Percentiles rank a stretch among this genome's conserved stretches.
These are phyloP conservation scores for Pseudobourletiella spinata DNA, from an alignment of 1,140 invertebrate genomes.

Conservation along the genomic window DNA sequence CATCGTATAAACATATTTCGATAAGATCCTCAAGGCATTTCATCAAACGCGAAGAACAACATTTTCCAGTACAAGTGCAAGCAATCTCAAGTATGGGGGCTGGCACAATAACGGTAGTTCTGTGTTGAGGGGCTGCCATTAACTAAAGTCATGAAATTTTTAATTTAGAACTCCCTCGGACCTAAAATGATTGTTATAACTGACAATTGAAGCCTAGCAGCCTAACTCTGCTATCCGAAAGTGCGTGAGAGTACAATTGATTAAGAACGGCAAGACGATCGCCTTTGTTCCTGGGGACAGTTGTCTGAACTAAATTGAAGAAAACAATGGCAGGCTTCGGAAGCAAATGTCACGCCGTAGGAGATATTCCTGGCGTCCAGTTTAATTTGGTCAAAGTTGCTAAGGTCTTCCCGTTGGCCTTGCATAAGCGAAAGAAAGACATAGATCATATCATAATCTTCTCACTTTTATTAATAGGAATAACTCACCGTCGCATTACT, in stretches of 20 bases:
- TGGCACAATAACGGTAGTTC: background rate
- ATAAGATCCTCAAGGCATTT: too few species aligned
- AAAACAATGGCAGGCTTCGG: slow-evolving; percentile 99
- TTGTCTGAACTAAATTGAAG: slow-evolving; percentile 99
- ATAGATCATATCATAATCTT: too few species aligned
- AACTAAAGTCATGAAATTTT: too few species aligned
- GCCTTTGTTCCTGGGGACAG: slow-evolving; percentile 99
- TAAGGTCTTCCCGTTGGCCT: slow-evolving; percentile 93
- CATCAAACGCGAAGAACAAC: too few species aligned
- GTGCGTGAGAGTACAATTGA: slow-evolving; percentile 97
- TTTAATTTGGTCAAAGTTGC: slow-evolving; percentile 98
- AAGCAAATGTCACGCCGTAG: slow-evolving; percentile 99
- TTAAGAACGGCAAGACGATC: slow-evolving; percentile 99
- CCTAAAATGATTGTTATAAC: too few species aligned
- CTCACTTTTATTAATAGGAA: too few species aligned
- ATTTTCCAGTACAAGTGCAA: too few species aligned
- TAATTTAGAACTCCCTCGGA: too few species aligned
- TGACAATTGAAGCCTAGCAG: slow-evolving; percentile 99
- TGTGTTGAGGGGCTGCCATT: too few species aligned
- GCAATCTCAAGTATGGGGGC: too few species aligned
- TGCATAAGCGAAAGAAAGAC: slow-evolving; percentile 99
- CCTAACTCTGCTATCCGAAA: slow-evolving; percentile 99
- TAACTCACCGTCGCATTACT: too few species aligned
- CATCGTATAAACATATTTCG: too few species aligned
- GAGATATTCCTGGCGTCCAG: slow-evolving; percentile 91